Conservation (phyloP, 2,797 vertebrate genomes). For the Pseudochirops corinnae region DNA sequence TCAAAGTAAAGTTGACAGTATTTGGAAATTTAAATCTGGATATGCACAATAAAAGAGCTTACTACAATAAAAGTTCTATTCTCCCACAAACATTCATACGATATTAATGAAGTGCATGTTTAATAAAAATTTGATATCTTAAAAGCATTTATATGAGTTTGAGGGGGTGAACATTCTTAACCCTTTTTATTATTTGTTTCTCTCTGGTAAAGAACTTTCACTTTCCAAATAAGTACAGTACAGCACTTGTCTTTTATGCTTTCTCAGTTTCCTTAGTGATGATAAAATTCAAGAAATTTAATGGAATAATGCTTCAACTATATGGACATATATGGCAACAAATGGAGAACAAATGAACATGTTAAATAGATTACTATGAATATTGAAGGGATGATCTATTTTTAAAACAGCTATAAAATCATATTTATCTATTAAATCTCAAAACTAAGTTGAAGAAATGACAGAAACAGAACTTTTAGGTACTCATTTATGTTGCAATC, state of each 20-base stretch:
- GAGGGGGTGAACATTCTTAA: constrained; percentile 30
- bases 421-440: constrained; percentile 23
- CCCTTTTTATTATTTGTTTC: constrained; percentile 23
- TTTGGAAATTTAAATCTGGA: constrained; percentile 36
- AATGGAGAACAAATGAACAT: background rate
- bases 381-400: constrained; percentile 10
- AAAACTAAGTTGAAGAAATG: constrained; percentile 57
- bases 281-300: constrained; percentile 45
- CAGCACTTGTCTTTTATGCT: constrained; percentile 48
- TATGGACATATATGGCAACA: constrained; percentile 1
- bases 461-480: constrained; percentile 40
- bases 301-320: constrained; percentile 17
- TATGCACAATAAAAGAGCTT: constrained; percentile 10
- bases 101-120: constrained; percentile 25
- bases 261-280: constrained; percentile 54
- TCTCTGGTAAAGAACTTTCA: constrained; percentile 45
- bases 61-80: constrained; percentile 31
- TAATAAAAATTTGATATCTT: constrained; percentile 42
- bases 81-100: background rate
- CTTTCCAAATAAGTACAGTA: constrained; percentile 46
- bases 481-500: constrained; percentile 14
- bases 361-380: background rate
- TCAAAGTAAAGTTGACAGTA: constrained; percentile 37
- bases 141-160: background rate
- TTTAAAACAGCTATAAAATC: background rate